Evolutionary conservation across 2,113 vertebrate genomes (phyloP), one percentile per base, ranked within the genome.

Genomic region (Mus musculus): DNA sequence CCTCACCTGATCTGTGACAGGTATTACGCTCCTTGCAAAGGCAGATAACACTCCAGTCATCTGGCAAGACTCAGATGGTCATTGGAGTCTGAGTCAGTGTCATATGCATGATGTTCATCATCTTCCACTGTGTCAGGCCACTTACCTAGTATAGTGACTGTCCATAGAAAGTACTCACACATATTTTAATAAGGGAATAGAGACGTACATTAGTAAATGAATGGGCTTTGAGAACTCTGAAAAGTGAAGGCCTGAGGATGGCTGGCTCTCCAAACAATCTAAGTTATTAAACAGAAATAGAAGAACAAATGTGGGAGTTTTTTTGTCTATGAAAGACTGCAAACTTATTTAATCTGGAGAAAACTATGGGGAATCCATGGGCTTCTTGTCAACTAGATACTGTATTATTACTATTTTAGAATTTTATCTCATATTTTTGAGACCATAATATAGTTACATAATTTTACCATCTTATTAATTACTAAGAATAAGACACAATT

Each of bases 101-200:
- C 63, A 33, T 16, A 10, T 46, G 24, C 42, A 61, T 75, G 89
- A 26, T n/a, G 52, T 16, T 46, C 3, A 86, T 61, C 80, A 30
- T 87, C 3, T 91, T 16, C 46, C 76, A 71, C 85, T 19, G 14
- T 19, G 39, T 80, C 6, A 28, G 8, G 75, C 75, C 5, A 54
- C 56, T 14, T 59, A 88, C 5, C 36, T 85, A 85, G 20, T 17
- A 84, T 11, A 81, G 36, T 77, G 33, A 28, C 30, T 89, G 39
- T 17, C 36, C 71, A 82, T 49, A 59, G 14, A 63, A 92, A 84
- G 16, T 77, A 3, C 42, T 93, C 67, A 97, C 88, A 95, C 63
- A 52, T 67, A 63, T 82, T 73, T 72, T 3, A 97, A 49, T 46
- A 28, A 76, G 6, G 86, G 46, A 82, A 63, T 82, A 54, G 33